These are phyloP conservation scores for Nettapus auritus DNA, from an alignment of 2,113 vertebrate genomes.

Conservation along the genomic window DNA sequence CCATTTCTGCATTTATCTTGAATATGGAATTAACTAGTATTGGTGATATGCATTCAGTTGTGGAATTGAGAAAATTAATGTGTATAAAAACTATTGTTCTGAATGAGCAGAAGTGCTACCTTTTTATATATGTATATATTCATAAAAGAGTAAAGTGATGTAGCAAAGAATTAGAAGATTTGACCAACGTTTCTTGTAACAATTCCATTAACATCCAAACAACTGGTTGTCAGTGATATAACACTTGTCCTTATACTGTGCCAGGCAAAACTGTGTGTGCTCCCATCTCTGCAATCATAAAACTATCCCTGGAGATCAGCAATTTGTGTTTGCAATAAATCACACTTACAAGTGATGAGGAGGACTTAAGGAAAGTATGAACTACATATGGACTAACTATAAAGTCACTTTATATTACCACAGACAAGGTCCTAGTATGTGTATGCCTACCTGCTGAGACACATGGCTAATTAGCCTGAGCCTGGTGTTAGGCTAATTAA, in stretches of 20 bases:
- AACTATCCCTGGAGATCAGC: not conserved
- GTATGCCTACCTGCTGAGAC: not conserved
- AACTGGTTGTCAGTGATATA: not conserved
- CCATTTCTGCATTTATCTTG: not conserved
- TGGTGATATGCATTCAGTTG: not conserved
- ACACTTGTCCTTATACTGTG: not conserved
- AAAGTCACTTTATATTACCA: not conserved
- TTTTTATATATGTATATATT: not conserved
- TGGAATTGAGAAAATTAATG: not conserved
- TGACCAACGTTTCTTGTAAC: not conserved
- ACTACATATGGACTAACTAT: not conserved
- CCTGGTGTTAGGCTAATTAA: not conserved
- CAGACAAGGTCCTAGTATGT: not conserved
- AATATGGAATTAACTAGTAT: not conserved
- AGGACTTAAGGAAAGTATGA: not conserved
- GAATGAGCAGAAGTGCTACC: not conserved
- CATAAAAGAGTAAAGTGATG: not conserved
- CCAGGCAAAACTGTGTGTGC: not conserved
- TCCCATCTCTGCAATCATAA: not conserved
- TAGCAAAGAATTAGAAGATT: not conserved
- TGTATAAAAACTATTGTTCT: not conserved
- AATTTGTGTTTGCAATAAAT: not conserved
- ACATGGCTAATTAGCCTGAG: not conserved
- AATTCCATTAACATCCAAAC: not conserved
- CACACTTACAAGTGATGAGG: not conserved